Evolutionary conservation across 1,140 invertebrate genomes (phyloP), one percentile per base, ranked within the genome.

Genomic region (Temnothorax curvispinosus): DNA sequence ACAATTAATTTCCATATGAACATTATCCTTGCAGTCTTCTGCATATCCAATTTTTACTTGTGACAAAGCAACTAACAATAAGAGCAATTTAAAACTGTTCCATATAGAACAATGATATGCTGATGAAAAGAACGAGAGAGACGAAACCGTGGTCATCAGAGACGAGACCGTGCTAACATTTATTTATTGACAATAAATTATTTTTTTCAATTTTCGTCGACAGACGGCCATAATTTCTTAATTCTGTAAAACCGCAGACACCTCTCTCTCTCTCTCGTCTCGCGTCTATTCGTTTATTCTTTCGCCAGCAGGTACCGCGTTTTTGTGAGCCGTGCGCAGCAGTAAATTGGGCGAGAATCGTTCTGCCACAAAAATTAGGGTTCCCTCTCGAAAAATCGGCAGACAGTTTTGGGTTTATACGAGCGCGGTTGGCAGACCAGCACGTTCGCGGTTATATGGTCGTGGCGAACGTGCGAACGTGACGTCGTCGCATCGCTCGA

Each of bases 391-490:
- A 85, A 87, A 85, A 85, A 85, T 85, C 47, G 69, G 18, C 18
- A 47, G 47, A 44, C 50, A 74, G 50, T 72, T 76, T 74, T 18
- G 54, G 44, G 41, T 67, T 85, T 56, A 65, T 85, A 56, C 62
- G 71, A 18, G 54, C 47, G 50, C 65, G 76, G 56, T 38, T 52
- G 65, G 44, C 67, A 71, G 86, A 74, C 69, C 69, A 71, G 78
- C 86, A 87, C 86, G 78, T 87, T 82, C 67, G 67, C 69, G 67
- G 78, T 71, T 81, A 84, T 74, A 84, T 64, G n/a, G 86, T 32
- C 41, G 44, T 60, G 41, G 35, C 58, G 65, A 82, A 62, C 44
- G 62, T 50, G 54, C 52, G 72, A 77, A 85, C 82, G 87, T 85
- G 86, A 85, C 82, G 62, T 47, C 84, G 82, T 87, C 50, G 54